Evolutionary conservation across 2,888 invertebrate genomes (phyloP).

Genomic region (Hemicrepidius hirtus): DNA sequence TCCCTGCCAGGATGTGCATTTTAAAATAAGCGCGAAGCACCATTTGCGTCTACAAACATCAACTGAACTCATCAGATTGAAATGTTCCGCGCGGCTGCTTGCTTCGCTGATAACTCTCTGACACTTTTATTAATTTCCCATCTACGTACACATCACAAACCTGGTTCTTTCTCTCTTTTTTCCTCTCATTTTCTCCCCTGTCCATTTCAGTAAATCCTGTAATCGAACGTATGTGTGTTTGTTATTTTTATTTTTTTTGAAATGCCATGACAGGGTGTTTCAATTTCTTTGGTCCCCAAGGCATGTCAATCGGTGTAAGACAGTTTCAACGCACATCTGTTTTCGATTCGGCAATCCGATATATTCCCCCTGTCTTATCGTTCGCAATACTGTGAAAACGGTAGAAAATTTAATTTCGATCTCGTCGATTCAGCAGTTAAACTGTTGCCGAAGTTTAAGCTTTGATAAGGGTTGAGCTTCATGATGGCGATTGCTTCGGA

Average conservation of each 20-base stretch:
- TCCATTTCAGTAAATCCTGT: constrained; percentile 28
- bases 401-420: constrained; percentile 75
- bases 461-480: constrained; percentile 70
- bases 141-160: constrained; percentile 69
- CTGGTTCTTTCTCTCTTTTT: constrained; percentile 59
- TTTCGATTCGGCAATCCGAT: constrained; percentile 52
- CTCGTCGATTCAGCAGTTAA: constrained; percentile 75
- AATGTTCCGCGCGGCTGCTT: constrained; percentile 71
- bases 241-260: too few species aligned
- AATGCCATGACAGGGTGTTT: constrained; percentile 56
- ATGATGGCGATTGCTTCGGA: constrained; percentile 61
- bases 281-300: constrained; percentile 49
- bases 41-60: constrained; percentile 72
- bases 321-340: constrained; percentile 52
- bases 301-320: constrained; percentile 51
- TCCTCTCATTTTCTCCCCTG: constrained; percentile 38
- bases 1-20: constrained; percentile 67
- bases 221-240: constrained; percentile 39
- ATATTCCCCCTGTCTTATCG: constrained; percentile 41
- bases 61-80: constrained; percentile 69
- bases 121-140: constrained; percentile 86
- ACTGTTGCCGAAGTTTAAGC: constrained; percentile 73
- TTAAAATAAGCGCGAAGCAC: constrained; percentile 70
- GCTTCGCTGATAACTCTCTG: constrained; percentile 78
- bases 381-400: constrained; percentile 57